Percentiles rank a stretch among this genome's conserved stretches.
Conservation (phyloP, 2,113 vertebrate genomes). For the Semnornis frantzii region DNA sequence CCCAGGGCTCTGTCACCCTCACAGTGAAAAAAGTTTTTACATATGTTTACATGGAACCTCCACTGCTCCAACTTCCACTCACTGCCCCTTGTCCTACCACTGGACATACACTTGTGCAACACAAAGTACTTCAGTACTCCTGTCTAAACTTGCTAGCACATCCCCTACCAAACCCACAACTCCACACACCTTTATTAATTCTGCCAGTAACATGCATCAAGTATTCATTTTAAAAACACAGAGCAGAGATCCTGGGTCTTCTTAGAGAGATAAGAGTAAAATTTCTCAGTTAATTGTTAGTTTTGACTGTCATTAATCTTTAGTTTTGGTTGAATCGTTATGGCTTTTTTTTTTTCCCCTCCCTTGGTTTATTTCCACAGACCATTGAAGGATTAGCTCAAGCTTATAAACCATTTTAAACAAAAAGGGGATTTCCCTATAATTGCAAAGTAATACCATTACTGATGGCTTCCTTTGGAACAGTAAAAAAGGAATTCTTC, state of each 20-base stretch:
- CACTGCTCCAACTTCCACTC: no score
- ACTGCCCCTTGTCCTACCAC: no score
- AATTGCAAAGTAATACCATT: conserved; percentile 44
- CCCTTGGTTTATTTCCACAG: conserved; percentile 6
- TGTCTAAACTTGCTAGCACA: background rate
- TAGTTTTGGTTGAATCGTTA: background rate
- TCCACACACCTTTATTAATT: background rate
- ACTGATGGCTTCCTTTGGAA: conserved; percentile 13
- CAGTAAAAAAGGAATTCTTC: conserved; percentile 15
- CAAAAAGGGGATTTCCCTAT: conserved; percentile 46
- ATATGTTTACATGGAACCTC: no score
- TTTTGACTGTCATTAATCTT: background rate
- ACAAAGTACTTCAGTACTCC: background rate
- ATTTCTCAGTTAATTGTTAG: background rate
- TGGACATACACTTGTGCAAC: background rate
- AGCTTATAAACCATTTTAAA: conserved; percentile 41
- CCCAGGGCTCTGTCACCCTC: no score
- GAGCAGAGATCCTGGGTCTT: background rate
- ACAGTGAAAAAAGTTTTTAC: no score
- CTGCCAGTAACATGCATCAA: background rate
- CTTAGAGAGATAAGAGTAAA: background rate
- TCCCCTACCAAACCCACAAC: background rate
- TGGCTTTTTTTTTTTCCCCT: background rate
- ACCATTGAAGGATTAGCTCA: conserved; percentile 23
- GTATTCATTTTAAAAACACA: background rate